Percentiles rank a stretch among this genome's conserved stretches.
These are phyloP conservation scores for Acanthosoma haemorrhoidale DNA, from an alignment of 2,888 invertebrate species.

Conservation along the genomic window DNA sequence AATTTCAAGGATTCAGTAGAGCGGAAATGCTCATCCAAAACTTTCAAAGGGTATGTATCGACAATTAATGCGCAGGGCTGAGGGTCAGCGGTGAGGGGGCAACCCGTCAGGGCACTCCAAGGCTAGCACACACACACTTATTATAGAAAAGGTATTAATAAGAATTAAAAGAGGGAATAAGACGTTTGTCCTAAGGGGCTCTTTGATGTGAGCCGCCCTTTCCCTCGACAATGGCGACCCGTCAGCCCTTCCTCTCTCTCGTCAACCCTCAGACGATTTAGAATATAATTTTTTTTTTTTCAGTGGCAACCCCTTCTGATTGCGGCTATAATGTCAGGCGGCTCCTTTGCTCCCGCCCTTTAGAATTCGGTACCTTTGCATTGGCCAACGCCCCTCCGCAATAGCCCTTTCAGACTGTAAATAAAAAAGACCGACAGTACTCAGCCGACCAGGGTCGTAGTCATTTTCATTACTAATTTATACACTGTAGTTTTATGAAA, in stretches of 20 bases:
- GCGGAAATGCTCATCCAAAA: too few relatives aligned
- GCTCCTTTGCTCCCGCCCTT: not conserved
- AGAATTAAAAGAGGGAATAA: constrained; percentile 11
- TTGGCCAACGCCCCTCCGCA: not conserved
- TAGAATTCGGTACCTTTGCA: constrained; percentile 21
- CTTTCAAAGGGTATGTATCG: too few relatives aligned
- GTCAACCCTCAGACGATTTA: constrained; percentile 4
- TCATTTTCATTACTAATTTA: too few relatives aligned
- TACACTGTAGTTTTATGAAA: too few relatives aligned
- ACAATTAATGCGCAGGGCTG: not conserved
- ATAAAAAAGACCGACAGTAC: too few relatives aligned
- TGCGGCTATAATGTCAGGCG: constrained; percentile 27
- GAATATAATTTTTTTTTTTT: not conserved
- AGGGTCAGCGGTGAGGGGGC: not conserved
- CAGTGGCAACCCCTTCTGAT: constrained; percentile 6
- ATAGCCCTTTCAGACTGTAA: not conserved
- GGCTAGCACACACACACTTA: constrained; percentile 13
- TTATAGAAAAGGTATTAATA: constrained; percentile 16
- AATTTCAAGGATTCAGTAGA: too few relatives aligned
- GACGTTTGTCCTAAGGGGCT: constrained; percentile 6
- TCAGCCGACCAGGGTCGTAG: not conserved
- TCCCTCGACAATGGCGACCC: not conserved
- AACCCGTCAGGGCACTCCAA: not conserved
- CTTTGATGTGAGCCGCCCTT: constrained; percentile 17
- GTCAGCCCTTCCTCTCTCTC: not conserved